These are phyloP conservation scores for Ectropis crepuscularia DNA, from an alignment of 2,888 invertebrate species.

Conservation along the genomic window DNA sequence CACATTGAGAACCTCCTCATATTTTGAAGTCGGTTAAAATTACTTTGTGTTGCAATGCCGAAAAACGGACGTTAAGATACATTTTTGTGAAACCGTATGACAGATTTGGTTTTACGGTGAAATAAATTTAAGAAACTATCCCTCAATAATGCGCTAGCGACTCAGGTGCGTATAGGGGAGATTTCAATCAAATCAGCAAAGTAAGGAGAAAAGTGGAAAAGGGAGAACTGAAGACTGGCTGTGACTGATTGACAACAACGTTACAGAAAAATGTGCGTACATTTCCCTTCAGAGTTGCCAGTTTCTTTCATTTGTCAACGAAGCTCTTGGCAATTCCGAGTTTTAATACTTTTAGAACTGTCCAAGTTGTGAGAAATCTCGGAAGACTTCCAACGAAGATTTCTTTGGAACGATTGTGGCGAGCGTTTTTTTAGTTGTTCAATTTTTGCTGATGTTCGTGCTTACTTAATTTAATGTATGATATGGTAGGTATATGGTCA, in stretches of 20 bases:
- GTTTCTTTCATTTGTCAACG: conserved; percentile 61
- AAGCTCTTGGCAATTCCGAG: conserved; percentile 33
- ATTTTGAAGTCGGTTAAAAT: too few species aligned
- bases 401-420: conserved; percentile 4
- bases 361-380: conserved; percentile 26
- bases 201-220: conserved; percentile 64
- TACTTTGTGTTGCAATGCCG: too few species aligned
- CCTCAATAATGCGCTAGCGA: conserved; percentile 41
- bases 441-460: too few species aligned
- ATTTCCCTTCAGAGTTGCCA: conserved; percentile 61
- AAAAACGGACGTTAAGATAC: too few species aligned
- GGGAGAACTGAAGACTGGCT: conserved; percentile 59
- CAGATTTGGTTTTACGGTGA: conserved; percentile 24
- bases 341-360: conserved; percentile 35
- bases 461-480: too few species aligned
- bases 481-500: too few species aligned
- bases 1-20: too few species aligned
- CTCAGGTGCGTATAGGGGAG: conserved; percentile 76
- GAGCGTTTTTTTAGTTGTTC: neutral
- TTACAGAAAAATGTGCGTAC: conserved; percentile 54
- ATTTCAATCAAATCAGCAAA: conserved; percentile 81
- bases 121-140: conserved; percentile 30
- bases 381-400: conserved; percentile 9
- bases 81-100: conserved; percentile 2
- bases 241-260: conserved; percentile 77